Evolutionary conservation across 2,888 invertebrate genomes (phyloP), one percentile per base, ranked within the genome.

Genomic region (Coleophora deauratella): DNA sequence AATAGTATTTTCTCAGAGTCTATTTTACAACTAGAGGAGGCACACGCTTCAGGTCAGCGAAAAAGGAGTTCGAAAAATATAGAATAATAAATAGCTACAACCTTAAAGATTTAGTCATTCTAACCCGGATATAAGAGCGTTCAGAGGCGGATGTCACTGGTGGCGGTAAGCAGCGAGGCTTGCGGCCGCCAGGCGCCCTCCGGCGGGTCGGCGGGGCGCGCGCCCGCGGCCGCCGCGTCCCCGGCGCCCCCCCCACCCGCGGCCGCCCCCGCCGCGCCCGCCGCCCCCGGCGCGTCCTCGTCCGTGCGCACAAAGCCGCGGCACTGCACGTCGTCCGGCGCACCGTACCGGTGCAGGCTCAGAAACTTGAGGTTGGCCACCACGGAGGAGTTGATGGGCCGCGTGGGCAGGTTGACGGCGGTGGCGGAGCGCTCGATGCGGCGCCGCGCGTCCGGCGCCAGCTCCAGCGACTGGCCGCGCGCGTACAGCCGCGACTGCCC

Each of bases 361-460:
- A 84, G 68, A 60, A 81, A 77, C 62, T 78, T 75, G 43, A 81
- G 63, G 56, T 77, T 77, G 43, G 78, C 80, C 52, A 82, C 77
- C 40, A 79, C 70, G 12, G 81, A 78, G 27, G 82, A 80, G 59
- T 82, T 73, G 49, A 78, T 65, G 37, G 74, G 71, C 44, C 77
- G 54, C 55, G 76, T 62, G 36, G 77, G 72, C 45, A 80, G 66
- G 62, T 68, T 71, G 21, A 72, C 79, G 9, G 78, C 69, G 36
- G 80, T 82, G 30, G 81, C 79, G 27, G 82, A 81, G 42, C 82
- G 78, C 59, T 79, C 80, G 55, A 82, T 74, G 42, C 76, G 77
- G 47, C 63, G 66, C 46, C 67, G 50, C 36, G 63, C 62, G 28
- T 61, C 42, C 37, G 66, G 64, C 47, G 70, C 67, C 41, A 80